Evolutionary conservation across 2,888 invertebrate species (phyloP), one percentile per base, ranked within the genome.

Genomic region (Cremastobaeus sp.): DNA sequence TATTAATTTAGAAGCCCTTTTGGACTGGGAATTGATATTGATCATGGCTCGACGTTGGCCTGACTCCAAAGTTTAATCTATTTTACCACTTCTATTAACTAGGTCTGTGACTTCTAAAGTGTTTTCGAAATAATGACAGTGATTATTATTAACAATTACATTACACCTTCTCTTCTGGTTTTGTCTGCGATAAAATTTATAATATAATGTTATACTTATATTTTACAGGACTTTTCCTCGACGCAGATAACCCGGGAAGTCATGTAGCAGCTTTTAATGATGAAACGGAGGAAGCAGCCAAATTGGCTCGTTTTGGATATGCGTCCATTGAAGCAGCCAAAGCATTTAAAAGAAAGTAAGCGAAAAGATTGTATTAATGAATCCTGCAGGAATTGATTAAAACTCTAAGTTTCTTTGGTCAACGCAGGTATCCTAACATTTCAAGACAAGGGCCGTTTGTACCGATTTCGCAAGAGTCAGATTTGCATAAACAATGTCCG

Each of bases 201-300:
- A 3, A 3, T 9, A 32, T 32, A 32, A 32, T 32, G 11, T n/a
- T n/a, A 6, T 32, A 32, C 11, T 32, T 32, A 32, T 3, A 32
- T 32, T n/a, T 55, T 59, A 3, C 84, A 94, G 94, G 93, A 43
- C 86, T 93, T 3, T 91, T 90, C 88, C 85, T 94, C 72, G 89
- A 90, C 14, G 88, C 89, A 43, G 90, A 90, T 43, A 91, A 93
- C 80, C 93, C 94, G 3, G 93, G 92, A 0, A 90, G 90, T 8
- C 92, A 91, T 83, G 91, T 93, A 45, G 93, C 93, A 0, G 91
- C 92, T 0, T 94, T 94, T 88, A 93, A 93, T 83, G 90, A 91
- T 0, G 93, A 93, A 15, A 90, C 90, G 1, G 90, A 91, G 41
- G 91, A 91, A 81, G 91, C 92, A 0, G 89, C 90, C 50, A 88